Evolutionary conservation across 2,888 invertebrate species (phyloP).

Genomic region (Vannuccia rotundouncinata): DNA sequence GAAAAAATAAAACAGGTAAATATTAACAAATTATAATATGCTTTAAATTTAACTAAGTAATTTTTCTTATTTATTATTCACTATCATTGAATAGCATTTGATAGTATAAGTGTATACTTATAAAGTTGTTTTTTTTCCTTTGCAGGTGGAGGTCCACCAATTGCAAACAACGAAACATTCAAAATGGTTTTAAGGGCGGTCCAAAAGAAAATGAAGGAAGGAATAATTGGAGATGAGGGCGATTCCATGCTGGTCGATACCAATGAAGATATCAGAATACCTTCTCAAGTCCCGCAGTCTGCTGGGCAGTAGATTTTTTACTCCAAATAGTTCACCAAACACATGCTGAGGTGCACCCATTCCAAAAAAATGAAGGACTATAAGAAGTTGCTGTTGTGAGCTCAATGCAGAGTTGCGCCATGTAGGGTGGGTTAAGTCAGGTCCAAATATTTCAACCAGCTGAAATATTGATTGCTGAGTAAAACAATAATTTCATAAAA

Average conservation of each 20-base stretch:
- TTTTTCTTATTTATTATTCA: neutral
- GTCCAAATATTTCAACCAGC: neutral
- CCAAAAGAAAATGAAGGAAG: constrained; percentile 22
- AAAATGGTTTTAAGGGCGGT: constrained; percentile 1
- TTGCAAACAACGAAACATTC: neutral
- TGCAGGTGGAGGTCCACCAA: constrained; percentile 1
- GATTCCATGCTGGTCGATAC: neutral
- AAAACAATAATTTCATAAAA: neutral
- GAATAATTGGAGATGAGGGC: neutral
- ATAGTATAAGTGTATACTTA: neutral
- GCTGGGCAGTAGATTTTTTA: constrained; percentile 14
- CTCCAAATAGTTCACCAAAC: constrained; percentile 19
- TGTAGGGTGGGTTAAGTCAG: neutral
- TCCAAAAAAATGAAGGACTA: constrained; percentile 2
- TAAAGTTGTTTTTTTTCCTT: neutral
- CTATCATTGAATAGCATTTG: neutral
- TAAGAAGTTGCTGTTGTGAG: constrained; percentile 17
- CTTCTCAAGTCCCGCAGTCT: neutral
- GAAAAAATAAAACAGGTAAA: constrained; percentile 5
- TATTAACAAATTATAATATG: neutral
- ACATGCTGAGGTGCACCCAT: constrained; percentile 15
- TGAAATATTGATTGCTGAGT: constrained; percentile 1
- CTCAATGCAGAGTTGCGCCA: constrained; percentile 17
- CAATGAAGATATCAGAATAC: neutral
- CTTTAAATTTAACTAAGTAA: neutral